Percentiles rank a stretch among this genome's conserved stretches.
These are phyloP conservation scores for Solen grandis DNA, from an alignment of 1,140 invertebrate genomes.

Conservation along the genomic window DNA sequence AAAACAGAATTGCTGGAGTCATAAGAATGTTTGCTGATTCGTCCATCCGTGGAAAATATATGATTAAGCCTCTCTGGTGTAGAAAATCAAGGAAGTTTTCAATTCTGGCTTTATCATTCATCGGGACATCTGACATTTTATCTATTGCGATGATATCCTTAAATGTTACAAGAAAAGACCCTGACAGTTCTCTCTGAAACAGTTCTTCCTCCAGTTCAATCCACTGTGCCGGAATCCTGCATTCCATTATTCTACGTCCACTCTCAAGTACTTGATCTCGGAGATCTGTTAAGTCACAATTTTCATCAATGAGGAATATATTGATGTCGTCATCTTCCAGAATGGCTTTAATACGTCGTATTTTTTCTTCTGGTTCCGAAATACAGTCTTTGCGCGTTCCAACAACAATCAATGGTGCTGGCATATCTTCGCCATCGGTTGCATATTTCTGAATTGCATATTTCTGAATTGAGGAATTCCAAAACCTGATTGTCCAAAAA, in stretches of 20 bases:
- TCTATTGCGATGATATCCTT: slow-evolving; percentile 3
- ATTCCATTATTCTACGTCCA: background rate
- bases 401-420: slow-evolving; percentile 37
- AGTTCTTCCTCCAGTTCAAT: slow-evolving; percentile 22
- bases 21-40: no score
- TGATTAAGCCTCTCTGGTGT: slow-evolving; percentile 16
- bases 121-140: slow-evolving; percentile 14
- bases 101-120: background rate
- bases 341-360: background rate
- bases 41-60: no score
- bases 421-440: slow-evolving; percentile 1
- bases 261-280: slow-evolving; percentile 11
- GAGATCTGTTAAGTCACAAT: background rate
- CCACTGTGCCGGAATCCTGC: slow-evolving; percentile 32
- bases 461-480: no score
- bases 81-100: slow-evolving; percentile 17
- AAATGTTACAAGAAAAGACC: background rate
- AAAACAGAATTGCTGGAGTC: no score
- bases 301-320: background rate
- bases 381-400: slow-evolving; percentile 31
- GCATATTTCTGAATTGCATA: slow-evolving; percentile 23
- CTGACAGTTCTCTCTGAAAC: background rate
- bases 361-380: background rate
- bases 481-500: slow-evolving; percentile 35
- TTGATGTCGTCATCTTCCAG: slow-evolving; percentile 13